Conservation (phyloP, 64 coral and sea anemone genomes). For the Pocillopora verrucosa region DNA sequence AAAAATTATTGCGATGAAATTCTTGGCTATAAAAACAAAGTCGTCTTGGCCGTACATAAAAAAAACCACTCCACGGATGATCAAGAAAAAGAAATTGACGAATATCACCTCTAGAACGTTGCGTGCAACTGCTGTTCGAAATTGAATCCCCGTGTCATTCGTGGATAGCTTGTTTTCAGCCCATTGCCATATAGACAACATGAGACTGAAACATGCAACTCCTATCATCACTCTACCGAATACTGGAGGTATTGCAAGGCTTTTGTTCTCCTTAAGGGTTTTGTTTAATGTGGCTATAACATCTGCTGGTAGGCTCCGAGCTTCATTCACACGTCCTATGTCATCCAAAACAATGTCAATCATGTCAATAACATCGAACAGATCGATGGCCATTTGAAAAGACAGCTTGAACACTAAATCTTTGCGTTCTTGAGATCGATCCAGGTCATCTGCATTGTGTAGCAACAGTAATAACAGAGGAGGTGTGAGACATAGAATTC, state of each 20-base stretch:
- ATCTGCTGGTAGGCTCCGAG: too few species aligned
- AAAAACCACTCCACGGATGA: conserved; percentile 56
- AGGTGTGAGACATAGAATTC: conserved; percentile 14
- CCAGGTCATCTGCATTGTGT: conserved; percentile 5
- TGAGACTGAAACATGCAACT: conserved; percentile 36
- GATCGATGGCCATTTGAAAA: conserved; percentile 20
- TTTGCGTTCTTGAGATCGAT: not conserved
- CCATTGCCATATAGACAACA: not conserved
- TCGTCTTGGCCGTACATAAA: conserved; percentile 21
- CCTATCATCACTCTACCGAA: conserved; percentile 3
- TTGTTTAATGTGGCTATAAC: too few species aligned
- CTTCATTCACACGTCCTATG: not conserved
- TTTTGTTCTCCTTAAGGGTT: too few species aligned
- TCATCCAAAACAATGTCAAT: conserved; percentile 44
- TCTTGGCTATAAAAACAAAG: conserved; percentile 69
- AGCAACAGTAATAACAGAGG: conserved; percentile 37
- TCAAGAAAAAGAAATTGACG: conserved; percentile 51
- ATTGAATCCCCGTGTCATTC: not conserved
- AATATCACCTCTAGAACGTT: conserved; percentile 16
- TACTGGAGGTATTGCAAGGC: not conserved
- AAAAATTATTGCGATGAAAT: conserved; percentile 45
- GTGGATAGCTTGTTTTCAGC: conserved; percentile 24
- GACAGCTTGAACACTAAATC: conserved; percentile 15
- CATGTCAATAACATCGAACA: conserved; percentile 57
- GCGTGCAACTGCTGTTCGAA: not conserved